Evolutionary conservation across 2,797 vertebrate genomes (phyloP).

Genomic region (Cossypha polioptera): DNA sequence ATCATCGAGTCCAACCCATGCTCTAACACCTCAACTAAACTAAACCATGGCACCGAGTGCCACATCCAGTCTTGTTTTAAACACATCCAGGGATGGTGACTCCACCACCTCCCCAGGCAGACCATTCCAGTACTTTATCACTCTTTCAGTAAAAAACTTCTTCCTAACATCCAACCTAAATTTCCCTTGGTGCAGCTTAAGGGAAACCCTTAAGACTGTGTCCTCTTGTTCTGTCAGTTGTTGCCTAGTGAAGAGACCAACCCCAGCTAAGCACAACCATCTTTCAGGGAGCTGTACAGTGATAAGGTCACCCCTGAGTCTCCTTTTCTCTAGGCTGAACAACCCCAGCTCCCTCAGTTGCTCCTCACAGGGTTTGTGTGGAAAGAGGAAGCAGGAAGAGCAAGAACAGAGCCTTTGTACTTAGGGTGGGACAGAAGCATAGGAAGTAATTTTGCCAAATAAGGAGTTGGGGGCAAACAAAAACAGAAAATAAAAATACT

Average conservation of each 20-base stretch:
- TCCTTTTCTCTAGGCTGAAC: background rate
- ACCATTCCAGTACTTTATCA: background rate
- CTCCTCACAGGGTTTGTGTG: background rate
- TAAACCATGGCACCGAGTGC: background rate
- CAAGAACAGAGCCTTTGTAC: constrained; percentile 57
- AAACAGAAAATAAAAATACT: constrained; percentile 47
- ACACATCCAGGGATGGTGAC: background rate
- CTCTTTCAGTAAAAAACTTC: background rate
- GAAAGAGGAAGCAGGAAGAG: constrained; percentile 48
- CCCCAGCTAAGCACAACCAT: background rate
- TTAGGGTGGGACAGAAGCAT: constrained; percentile 24
- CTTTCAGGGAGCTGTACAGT: background rate
- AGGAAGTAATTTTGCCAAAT: background rate
- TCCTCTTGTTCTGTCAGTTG: background rate
- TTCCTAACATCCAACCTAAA: background rate
- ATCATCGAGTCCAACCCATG: background rate
- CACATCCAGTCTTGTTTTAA: background rate
- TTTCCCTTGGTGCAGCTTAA: background rate
- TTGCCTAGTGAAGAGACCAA: background rate
- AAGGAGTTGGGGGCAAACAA: constrained; percentile 24
- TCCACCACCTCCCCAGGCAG: background rate
- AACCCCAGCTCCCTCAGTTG: background rate
- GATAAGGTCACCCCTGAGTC: background rate
- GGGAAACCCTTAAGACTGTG: background rate
- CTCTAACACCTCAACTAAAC: background rate